Base-by-base conservation (phyloP, 2,888 invertebrate genomes). In the Leptopilina myrica region DNA sequence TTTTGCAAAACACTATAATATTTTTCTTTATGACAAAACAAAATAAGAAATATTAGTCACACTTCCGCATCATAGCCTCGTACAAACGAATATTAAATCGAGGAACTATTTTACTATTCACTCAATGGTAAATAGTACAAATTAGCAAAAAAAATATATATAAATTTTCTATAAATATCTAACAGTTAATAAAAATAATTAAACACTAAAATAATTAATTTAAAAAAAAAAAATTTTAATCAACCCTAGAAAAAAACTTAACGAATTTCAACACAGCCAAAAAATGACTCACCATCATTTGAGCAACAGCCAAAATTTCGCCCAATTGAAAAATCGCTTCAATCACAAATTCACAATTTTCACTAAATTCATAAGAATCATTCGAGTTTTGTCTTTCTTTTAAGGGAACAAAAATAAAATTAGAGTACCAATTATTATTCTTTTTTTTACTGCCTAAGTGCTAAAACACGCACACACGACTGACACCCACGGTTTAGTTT, bases 401-500 rank as follows among this genome's bases (percentile, higher is more conserved):
- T 2, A 4, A 5, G 14, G 46, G 14, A 33, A 33, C 14, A 53
- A 12, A n/a, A n/a, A 56, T n/a, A 80, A 78, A 79, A 79, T 77
- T 62, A 76, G 80, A 85, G 81, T 84, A 84, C 81, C 84, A 11
- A 49, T 49, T 49, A 9, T 49, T 49, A 12, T 49, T 43, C 7
- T 8, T 43, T 43, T 43, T 43, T 8, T 43, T 43, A 43, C 8
- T 1, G 43, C 7, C 43, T 5, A 33, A 43, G 43, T 8, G 43
- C 43, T 43, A 43, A 49, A 9, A 46, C 8, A 49, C 12, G 49
- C 49, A 49, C 49, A 49, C 49, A 49, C 86, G 85, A 84, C 81
- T 84, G 85, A 81, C 85, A 62, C 77, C 77, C 84, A 82, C 86
- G 82, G 84, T 86, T 87, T 87, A 87, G 82, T 85, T 86, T 83